phyloP scores from a whole-genome alignment of 1,140 invertebrate species.

The Drosophila sproati region DNA sequence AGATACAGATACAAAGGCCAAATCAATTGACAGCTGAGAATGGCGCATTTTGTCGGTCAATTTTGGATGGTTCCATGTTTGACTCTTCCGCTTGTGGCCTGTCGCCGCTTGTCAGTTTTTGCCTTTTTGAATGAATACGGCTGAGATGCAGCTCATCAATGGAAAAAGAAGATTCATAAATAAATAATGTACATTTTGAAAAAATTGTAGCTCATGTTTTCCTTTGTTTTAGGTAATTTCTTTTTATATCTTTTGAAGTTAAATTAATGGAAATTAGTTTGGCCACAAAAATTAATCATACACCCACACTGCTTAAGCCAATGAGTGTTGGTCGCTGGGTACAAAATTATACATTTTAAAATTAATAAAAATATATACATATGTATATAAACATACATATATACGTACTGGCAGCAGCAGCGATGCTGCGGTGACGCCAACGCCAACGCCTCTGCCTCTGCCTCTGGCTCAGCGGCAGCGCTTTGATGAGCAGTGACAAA shows the following conservation, averaged over 20 bases:
- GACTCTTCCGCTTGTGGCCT: constrained; percentile 25
- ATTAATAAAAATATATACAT: constrained; percentile 56
- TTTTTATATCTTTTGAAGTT: constrained; percentile 49
- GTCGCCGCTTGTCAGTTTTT: constrained; percentile 25
- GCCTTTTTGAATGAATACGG: constrained; percentile 8
- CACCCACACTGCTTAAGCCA: constrained; percentile 52
- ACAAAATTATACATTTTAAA: constrained; percentile 67
- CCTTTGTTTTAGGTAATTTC: not conserved
- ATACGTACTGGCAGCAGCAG: not conserved
- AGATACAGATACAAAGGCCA: constrained; percentile 31
- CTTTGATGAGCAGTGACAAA: constrained; percentile 68
- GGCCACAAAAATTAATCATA: constrained; percentile 80
- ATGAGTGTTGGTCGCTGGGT: constrained; percentile 34
- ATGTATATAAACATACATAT: constrained; percentile 17
- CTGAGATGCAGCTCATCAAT: constrained; percentile 13
- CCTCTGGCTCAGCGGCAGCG: constrained; percentile 31
- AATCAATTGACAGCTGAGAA: constrained; percentile 36
- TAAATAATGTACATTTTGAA: not conserved
- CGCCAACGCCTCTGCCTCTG: constrained; percentile 34
- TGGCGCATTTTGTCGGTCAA: not conserved
- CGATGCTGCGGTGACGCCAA: constrained; percentile 23
- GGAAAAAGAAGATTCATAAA: not conserved
- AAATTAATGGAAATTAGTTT: constrained; percentile 73
- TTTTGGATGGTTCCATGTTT: constrained; percentile 25
- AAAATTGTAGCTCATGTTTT: not conserved